These are phyloP conservation scores for Phragmatobia fuliginosa DNA, from an alignment of 2,888 invertebrate genomes.

Conservation along the genomic window DNA sequence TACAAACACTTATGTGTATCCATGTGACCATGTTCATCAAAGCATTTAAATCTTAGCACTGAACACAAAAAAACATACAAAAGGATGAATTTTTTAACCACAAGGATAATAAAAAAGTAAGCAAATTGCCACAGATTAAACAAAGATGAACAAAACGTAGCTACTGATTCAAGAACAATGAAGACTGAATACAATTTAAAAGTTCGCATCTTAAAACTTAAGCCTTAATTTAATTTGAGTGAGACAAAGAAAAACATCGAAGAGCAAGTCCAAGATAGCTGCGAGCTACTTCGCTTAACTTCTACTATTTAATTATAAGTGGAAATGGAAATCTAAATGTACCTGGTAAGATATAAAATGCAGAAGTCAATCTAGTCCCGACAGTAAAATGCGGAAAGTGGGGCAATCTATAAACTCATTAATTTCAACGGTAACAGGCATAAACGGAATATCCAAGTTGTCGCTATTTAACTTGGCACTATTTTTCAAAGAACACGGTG, in stretches of 20 bases:
- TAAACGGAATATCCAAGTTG: conserved; percentile 59
- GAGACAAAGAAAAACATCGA: conserved; percentile 49
- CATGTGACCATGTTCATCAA: too few species aligned
- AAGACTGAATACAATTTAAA: conserved; percentile 27
- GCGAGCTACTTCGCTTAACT: conserved; percentile 62
- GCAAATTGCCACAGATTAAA: conserved; percentile 1
- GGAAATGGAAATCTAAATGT: conserved; percentile 77
- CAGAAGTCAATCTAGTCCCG: conserved; percentile 62
- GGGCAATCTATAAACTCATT: conserved; percentile 73
- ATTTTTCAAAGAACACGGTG: conserved; percentile 31
- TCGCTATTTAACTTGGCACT: conserved; percentile 24
- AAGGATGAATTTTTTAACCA: not conserved
- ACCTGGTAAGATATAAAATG: conserved; percentile 66
- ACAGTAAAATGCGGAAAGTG: conserved; percentile 60
- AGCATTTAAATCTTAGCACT: too few species aligned
- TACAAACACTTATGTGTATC: too few species aligned
- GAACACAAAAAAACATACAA: not conserved
- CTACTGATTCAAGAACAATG: conserved; percentile 8
- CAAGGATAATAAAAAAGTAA: not conserved
- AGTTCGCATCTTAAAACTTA: conserved; percentile 36
- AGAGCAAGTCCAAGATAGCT: conserved; percentile 49
- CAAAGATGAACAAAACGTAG: not conserved
- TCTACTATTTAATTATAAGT: conserved; percentile 73
- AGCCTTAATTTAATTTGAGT: conserved; percentile 46
- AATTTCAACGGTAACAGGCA: conserved; percentile 61